These are phyloP conservation scores for Microtus ochrogaster DNA, from an alignment of 2,113 vertebrate species.

Conservation along the genomic window DNA sequence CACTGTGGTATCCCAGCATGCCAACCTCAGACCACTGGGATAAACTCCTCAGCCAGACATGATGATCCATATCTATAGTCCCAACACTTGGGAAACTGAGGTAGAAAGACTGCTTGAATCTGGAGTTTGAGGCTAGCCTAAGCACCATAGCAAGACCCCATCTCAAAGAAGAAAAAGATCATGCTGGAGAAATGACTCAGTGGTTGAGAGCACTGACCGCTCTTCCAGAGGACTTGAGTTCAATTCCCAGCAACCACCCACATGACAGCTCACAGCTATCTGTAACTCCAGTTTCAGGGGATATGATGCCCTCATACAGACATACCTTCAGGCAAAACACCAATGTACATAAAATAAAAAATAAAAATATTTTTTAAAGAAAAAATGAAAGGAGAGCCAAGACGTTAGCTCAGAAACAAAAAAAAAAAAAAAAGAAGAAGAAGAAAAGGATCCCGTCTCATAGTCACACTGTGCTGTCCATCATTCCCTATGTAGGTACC, in stretches of 20 bases:
- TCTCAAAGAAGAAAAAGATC: not conserved
- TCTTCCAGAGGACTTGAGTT: not conserved
- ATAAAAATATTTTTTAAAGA: not conserved
- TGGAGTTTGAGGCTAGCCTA: not conserved
- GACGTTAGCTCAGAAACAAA: not conserved
- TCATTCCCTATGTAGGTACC: not conserved
- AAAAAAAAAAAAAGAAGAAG: not conserved
- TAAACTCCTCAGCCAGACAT: not conserved
- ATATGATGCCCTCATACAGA: not conserved
- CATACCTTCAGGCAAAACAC: not conserved
- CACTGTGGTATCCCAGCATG: no score
- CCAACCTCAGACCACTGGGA: no score
- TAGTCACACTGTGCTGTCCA: not conserved
- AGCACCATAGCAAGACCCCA: not conserved
- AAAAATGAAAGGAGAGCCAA: not conserved
- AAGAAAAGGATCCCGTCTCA: not conserved
- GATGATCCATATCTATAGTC: not conserved
- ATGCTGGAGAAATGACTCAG: not conserved
- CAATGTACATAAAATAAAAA: not conserved
- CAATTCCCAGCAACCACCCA: not conserved
- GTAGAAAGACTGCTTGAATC: not conserved
- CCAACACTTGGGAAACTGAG: not conserved
- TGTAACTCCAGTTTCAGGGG: not conserved
- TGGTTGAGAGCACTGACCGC: not conserved
- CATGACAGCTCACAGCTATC: not conserved